Base-by-base conservation (phyloP, 2,113 vertebrate species). In the Sylvilagus bachmani region DNA sequence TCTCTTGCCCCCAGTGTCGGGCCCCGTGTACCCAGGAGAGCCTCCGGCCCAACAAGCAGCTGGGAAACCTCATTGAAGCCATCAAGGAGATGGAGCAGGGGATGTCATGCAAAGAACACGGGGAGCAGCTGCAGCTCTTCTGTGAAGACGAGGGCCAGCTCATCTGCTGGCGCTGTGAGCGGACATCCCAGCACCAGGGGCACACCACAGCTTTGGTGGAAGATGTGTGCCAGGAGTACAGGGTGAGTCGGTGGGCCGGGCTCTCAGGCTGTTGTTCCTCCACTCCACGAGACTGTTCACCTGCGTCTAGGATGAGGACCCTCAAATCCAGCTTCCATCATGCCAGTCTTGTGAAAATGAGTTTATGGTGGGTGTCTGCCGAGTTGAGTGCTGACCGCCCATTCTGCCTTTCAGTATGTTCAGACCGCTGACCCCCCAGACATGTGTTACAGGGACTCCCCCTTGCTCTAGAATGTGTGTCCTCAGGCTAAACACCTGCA, bases 1-100 rank as follows among this genome's bases (percentile, higher is more conserved):
- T 91, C 70, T 0, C 11, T 44, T 98, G 98, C 94, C 98, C 98
- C 0, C 96, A 97, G 49, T 98, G 98, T 88, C 82, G 90, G 4
- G 97, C 97, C 67, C 95, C 97, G 0, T 99, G 99, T 55, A 58
- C 27, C 0, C 24, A 70, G 2, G 2, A 51, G 0, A 96, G 93
- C 2, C 44, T 97, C 24, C 36, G 96, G 7, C 93, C 96, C 25
- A 98, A 97, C 66, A 95, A 79, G 1, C 96, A 96, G 6, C 88
- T 98, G 4, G 96, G 93, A 0, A 96, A 75, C 86, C 95, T 98
- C 49, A 97, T 98, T 3, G 96, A 97, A 2, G 86, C 95, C 86
- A 88, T 98, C 5, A 91, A 84, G 0, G 94, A 95, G 53, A 55
- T 96, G 25, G 95, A 92, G 0, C 2, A 70, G 0, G 86, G 91